Evolutionary conservation across 2,888 invertebrate species (phyloP).

Genomic region (Petrolisthes manimaculis): DNA sequence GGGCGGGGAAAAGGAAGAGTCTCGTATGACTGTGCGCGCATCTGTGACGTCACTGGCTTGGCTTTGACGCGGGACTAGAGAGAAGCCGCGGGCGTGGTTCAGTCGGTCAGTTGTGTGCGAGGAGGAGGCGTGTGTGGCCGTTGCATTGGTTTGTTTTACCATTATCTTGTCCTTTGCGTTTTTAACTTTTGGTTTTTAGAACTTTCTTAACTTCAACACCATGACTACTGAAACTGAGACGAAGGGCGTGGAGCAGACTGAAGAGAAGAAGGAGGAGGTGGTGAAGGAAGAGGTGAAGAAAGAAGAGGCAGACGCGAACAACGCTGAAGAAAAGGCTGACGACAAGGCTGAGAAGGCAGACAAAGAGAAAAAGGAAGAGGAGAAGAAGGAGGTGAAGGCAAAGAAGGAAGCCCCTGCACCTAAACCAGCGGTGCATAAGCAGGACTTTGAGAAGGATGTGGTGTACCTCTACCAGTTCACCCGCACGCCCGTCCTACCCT

Average conservation of each 20-base stretch:
- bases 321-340: conserved; percentile 66
- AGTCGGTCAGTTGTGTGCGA: conserved; percentile 55
- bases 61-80: conserved; percentile 43
- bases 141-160: conserved; percentile 38
- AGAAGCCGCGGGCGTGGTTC: conserved; percentile 49
- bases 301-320: conserved; percentile 65
- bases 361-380: conserved; percentile 65
- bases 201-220: conserved; percentile 23
- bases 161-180: conserved; percentile 47
- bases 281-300: conserved; percentile 66
- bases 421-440: conserved; percentile 83
- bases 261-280: conserved; percentile 65
- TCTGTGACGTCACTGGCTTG: conserved; percentile 59
- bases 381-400: conserved; percentile 65
- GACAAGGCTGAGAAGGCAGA: conserved; percentile 66
- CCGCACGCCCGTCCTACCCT: conserved; percentile 89
- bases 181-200: conserved; percentile 46
- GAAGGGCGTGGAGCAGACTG: conserved; percentile 63
- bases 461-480: conserved; percentile 95
- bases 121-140: conserved; percentile 34
- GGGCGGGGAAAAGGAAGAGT: neutral
- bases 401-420: conserved; percentile 75
- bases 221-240: conserved; percentile 66
- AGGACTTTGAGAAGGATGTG: conserved; percentile 90
- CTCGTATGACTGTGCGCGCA: conserved; percentile 21